Conservation (phyloP, 2,797 vertebrate species). For the Tapirus indicus region DNA sequence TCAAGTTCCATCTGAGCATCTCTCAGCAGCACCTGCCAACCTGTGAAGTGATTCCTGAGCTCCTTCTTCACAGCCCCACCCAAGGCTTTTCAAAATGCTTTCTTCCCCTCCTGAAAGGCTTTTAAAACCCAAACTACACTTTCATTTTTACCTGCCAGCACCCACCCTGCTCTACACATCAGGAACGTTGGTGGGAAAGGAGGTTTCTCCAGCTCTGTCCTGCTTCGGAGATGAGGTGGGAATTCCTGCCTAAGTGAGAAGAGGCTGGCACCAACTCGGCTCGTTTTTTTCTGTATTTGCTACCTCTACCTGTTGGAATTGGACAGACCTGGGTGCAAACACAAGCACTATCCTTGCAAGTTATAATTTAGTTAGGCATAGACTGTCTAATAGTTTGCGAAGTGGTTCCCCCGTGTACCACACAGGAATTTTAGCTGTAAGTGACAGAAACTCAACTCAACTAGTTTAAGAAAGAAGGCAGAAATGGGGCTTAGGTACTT, state of each 20-base stretch:
- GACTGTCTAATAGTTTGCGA: background rate
- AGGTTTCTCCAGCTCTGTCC: background rate
- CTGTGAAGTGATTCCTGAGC: background rate
- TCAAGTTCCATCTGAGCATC: background rate
- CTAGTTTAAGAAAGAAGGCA: background rate
- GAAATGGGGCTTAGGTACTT: background rate
- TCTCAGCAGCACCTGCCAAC: background rate
- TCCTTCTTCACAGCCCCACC: background rate
- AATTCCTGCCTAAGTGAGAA: background rate
- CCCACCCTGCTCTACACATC: background rate
- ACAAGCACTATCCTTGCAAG: background rate
- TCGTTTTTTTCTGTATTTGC: background rate
- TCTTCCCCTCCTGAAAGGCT: background rate
- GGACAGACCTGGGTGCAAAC: background rate
- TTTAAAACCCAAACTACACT: background rate
- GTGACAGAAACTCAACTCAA: conserved; percentile 3
- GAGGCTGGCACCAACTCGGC: background rate
- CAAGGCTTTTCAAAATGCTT: background rate
- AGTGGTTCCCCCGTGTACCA: background rate
- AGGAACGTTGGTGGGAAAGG: background rate
- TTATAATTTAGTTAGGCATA: background rate
- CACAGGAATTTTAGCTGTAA: conserved; percentile 34
- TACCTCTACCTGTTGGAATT: background rate
- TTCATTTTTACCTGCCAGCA: background rate
- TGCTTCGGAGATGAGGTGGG: background rate